Percentiles rank a stretch among this genome's conserved stretches.
Conservation (phyloP, 2,888 invertebrate genomes). For the Taenaris catops region DNA sequence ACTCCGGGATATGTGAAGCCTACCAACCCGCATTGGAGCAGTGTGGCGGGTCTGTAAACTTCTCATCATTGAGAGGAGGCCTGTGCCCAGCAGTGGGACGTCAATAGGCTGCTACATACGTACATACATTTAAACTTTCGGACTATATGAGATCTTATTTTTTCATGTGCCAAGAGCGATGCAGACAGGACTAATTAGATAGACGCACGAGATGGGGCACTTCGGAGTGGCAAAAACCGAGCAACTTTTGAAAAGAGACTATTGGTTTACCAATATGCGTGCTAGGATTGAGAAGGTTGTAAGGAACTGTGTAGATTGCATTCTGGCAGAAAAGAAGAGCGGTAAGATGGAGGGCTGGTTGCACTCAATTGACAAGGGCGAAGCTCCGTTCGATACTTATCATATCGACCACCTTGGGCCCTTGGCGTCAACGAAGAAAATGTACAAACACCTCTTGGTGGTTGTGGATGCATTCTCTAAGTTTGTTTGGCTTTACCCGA, state of each 20-base stretch:
- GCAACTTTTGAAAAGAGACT: neutral
- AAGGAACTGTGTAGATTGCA: slow-evolving; percentile 23
- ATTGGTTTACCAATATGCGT: neutral
- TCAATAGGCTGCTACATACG: too few relatives aligned
- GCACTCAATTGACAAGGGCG: slow-evolving; percentile 35
- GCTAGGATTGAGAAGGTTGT: neutral
- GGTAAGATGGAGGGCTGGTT: slow-evolving; percentile 15
- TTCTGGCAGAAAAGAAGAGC: slow-evolving; percentile 19
- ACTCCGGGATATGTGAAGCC: too few relatives aligned
- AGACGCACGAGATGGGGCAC: slow-evolving; percentile 27
- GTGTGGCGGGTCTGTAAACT: too few relatives aligned
- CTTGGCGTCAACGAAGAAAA: slow-evolving; percentile 18
- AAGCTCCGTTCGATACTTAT: slow-evolving; percentile 33
- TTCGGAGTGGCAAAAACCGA: slow-evolving; percentile 23
- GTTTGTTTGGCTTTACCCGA: slow-evolving; percentile 37
- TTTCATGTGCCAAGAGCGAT: too few relatives aligned
- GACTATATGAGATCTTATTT: too few relatives aligned
- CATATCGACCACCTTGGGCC: slow-evolving; percentile 42
- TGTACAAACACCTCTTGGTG: slow-evolving; percentile 34
- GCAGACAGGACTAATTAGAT: too few relatives aligned
- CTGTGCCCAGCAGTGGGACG: too few relatives aligned
- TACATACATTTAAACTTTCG: too few relatives aligned
- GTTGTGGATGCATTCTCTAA: slow-evolving; percentile 38
- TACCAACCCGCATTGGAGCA: too few relatives aligned
- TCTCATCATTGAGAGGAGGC: too few relatives aligned